phyloP scores from a whole-genome alignment of 2,888 invertebrate genomes.

The Callinectes sapidus region DNA sequence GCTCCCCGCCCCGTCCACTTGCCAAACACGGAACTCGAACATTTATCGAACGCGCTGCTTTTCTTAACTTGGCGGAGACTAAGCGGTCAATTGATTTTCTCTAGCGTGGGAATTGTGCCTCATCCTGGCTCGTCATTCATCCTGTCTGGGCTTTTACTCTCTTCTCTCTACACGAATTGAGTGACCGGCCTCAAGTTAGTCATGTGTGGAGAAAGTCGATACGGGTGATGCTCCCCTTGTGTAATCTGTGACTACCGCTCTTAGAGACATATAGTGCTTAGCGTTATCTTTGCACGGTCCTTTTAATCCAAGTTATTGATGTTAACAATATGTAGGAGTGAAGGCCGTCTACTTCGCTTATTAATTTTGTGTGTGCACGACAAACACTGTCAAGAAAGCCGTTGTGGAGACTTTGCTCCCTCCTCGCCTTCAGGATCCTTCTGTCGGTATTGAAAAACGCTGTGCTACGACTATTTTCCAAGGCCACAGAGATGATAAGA shows the following conservation, averaged over 20 bases:
- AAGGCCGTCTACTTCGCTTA: conserved; percentile 35
- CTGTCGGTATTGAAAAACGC: too few species aligned
- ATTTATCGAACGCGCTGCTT: conserved; percentile 46
- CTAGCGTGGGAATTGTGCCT: conserved; percentile 45
- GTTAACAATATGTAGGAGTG: conserved; percentile 54
- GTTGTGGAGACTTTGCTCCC: not conserved
- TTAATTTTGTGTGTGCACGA: conserved; percentile 44
- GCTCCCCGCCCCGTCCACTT: conserved; percentile 31
- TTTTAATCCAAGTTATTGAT: conserved; percentile 54
- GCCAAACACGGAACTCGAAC: conserved; percentile 49
- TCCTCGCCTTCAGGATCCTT: not conserved
- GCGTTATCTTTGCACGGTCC: conserved; percentile 34
- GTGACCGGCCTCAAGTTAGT: not conserved
- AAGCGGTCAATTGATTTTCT: conserved; percentile 48
- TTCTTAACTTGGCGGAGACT: conserved; percentile 49
- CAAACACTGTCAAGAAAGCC: conserved; percentile 43
- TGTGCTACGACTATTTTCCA: too few species aligned
- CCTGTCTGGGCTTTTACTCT: conserved; percentile 56
- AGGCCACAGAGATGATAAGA: too few species aligned
- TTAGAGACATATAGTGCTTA: not conserved
- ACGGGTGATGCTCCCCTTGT: not conserved
- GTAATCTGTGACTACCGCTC: not conserved
- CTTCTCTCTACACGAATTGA: conserved; percentile 45
- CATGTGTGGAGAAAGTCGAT: not conserved
- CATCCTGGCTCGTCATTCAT: conserved; percentile 51